Conservation (phyloP, 2,888 invertebrate genomes). For the Sphinx pinastri region DNA sequence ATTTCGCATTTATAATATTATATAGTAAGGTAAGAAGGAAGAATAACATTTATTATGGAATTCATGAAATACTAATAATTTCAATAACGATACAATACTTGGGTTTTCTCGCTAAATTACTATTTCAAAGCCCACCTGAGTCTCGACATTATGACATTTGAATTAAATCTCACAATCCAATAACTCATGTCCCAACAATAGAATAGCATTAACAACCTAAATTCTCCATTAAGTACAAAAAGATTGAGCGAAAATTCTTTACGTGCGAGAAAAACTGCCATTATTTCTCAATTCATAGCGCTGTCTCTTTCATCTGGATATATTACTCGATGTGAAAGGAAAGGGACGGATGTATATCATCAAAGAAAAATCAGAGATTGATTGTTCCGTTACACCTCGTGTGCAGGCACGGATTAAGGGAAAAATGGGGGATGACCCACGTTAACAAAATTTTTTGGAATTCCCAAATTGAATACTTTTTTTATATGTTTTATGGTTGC, state of each 20-base stretch:
- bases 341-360: conserved; percentile 39
- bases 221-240: conserved; percentile 14
- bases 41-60: too few species aligned
- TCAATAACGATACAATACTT: too few species aligned
- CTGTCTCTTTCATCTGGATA: conserved; percentile 36
- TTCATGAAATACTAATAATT: background rate
- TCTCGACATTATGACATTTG: background rate
- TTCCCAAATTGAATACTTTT: too few species aligned
- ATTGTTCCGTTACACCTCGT: conserved; percentile 53
- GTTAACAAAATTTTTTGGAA: background rate
- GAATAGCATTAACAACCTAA: conserved; percentile 16
- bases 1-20: too few species aligned
- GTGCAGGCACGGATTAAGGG: conserved; percentile 6
- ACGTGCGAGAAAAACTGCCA: conserved; percentile 32
- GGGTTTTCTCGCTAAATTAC: background rate
- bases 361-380: conserved; percentile 56
- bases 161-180: background rate
- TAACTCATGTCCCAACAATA: conserved; percentile 12
- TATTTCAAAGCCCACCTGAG: background rate
- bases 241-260: conserved; percentile 13
- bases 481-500: too few species aligned
- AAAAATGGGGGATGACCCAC: background rate
- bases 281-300: conserved; percentile 45
- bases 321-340: conserved; percentile 34
- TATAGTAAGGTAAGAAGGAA: too few species aligned